These are phyloP conservation scores for Halyomorpha halys DNA, from an alignment of 1,140 invertebrate species.

Conservation along the genomic window DNA sequence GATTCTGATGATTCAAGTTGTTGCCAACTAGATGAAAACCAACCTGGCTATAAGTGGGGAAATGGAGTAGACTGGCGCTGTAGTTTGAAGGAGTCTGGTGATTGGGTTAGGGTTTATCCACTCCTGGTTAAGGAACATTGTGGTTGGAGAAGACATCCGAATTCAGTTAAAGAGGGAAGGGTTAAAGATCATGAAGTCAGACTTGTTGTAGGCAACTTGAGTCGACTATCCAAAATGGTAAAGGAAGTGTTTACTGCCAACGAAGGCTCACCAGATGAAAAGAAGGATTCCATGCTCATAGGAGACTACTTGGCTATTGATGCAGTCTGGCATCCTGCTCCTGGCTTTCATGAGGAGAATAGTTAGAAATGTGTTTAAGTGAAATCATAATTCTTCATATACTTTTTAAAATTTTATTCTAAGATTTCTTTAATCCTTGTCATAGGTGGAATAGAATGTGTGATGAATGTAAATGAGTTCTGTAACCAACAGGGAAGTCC, in stretches of 20 bases:
- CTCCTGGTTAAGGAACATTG: slow-evolving; percentile 25
- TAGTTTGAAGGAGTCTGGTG: slow-evolving; percentile 43
- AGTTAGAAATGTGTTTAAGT: too few species aligned
- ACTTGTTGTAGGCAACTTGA: background rate
- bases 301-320: background rate
- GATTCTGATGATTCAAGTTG: background rate
- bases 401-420: too few species aligned
- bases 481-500: too few species aligned
- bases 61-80: slow-evolving; percentile 50
- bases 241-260: background rate
- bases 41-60: slow-evolving; percentile 39
- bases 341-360: slow-evolving; percentile 6
- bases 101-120: slow-evolving; percentile 52
- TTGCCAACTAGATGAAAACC: background rate
- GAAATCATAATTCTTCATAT: too few species aligned
- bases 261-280: background rate
- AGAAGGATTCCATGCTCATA: background rate
- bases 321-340: slow-evolving; percentile 16
- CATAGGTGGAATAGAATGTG: too few species aligned
- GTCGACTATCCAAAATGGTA: background rate
- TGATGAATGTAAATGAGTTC: too few species aligned
- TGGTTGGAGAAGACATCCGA: background rate
- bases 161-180: background rate
- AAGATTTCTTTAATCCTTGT: too few species aligned
- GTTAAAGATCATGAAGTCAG: background rate